phyloP scores from a whole-genome alignment of 2,113 vertebrate species.

The Pontoporia blainvillei region DNA sequence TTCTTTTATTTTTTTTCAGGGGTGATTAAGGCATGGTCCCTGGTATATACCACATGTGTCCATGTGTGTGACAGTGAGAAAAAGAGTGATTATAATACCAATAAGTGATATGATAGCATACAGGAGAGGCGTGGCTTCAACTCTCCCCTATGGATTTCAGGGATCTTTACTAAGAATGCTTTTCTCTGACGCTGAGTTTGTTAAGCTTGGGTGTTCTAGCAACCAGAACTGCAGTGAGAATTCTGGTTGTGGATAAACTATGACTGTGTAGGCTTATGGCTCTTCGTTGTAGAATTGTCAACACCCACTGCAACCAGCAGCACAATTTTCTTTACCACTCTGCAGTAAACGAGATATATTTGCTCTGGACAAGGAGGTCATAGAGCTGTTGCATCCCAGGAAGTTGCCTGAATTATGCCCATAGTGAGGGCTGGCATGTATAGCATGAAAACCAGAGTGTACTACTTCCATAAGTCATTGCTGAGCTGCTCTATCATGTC shows the following conservation, averaged over 20 bases:
- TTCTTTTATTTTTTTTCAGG: background rate
- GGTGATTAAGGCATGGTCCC: background rate
- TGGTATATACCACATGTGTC: background rate
- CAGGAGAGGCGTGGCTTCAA: background rate
- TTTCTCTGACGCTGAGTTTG: background rate
- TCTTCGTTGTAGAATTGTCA: background rate
- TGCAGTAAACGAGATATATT: background rate
- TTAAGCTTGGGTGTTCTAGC: background rate
- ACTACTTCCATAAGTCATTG: background rate
- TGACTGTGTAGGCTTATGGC: background rate
- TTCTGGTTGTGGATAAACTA: background rate
- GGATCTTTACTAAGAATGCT: background rate
- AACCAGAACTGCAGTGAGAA: background rate
- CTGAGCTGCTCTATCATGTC: background rate
- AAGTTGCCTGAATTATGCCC: background rate
- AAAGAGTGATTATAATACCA: background rate
- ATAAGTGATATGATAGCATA: background rate
- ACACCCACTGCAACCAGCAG: background rate
- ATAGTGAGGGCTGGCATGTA: accelerated
- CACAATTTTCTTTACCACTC: background rate
- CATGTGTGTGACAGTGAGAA: background rate
- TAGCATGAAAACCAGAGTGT: background rate
- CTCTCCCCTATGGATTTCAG: background rate
- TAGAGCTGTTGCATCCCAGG: background rate
- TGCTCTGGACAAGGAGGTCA: background rate